Conservation (phyloP, 2,888 invertebrate species). For the Philopedon plagiatum region DNA sequence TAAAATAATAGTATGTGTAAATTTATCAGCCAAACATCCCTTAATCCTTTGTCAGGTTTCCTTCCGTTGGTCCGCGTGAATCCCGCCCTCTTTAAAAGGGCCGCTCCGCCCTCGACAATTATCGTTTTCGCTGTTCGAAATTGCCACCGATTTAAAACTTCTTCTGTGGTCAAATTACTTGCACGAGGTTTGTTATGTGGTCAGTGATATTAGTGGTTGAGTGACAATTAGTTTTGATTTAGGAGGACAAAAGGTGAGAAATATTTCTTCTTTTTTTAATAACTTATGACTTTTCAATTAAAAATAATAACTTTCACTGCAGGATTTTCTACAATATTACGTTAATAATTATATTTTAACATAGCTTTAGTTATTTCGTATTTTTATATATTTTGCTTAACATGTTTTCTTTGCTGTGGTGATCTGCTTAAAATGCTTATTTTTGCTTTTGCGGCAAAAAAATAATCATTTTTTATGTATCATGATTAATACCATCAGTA, state of each 20-base stretch:
- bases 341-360: too few relatives aligned
- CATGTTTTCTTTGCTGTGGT: too few relatives aligned
- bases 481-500: too few relatives aligned
- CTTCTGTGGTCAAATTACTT: constrained; percentile 28
- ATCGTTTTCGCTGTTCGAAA: constrained; percentile 13
- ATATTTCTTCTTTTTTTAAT: background rate
- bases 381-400: too few relatives aligned
- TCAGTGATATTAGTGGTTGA: background rate
- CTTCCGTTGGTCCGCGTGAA: constrained; percentile 40
- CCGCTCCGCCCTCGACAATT: constrained; percentile 32
- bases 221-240: background rate
- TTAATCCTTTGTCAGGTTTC: constrained; percentile 15
- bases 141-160: constrained; percentile 26
- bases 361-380: too few relatives aligned
- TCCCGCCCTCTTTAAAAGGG: constrained; percentile 39
- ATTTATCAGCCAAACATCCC: constrained; percentile 7
- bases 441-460: too few relatives aligned
- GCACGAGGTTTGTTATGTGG: background rate
- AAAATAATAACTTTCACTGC: too few relatives aligned
- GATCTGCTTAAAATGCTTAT: too few relatives aligned
- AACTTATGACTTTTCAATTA: too few relatives aligned
- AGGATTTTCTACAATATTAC: too few relatives aligned
- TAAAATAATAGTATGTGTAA: background rate
- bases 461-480: too few relatives aligned
- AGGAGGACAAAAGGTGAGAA: background rate